Conservation (phyloP, 2,113 vertebrate genomes). For the Pitta sordida region DNA sequence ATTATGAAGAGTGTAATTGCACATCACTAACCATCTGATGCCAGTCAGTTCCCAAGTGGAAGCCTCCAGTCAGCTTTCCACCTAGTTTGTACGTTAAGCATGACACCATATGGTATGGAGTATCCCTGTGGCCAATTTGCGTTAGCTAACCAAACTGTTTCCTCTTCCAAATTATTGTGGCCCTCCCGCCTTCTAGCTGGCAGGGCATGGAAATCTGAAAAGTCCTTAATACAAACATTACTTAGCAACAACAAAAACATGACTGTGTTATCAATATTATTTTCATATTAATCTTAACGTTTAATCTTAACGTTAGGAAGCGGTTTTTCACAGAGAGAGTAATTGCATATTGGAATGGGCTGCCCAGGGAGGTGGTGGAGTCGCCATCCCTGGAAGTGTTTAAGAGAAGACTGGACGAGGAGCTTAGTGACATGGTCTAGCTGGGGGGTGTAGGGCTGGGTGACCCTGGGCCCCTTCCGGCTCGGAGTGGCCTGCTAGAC, state of each 20-base stretch:
- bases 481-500: too few relatives aligned
- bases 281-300: neutral
- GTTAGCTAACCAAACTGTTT: neutral
- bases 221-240: neutral
- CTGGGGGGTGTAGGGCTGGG: too few relatives aligned
- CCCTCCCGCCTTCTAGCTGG: neutral
- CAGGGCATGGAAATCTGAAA: neutral
- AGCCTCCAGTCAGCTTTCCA: neutral
- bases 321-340: too few relatives aligned
- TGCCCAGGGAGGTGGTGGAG: too few relatives aligned
- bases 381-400: too few relatives aligned
- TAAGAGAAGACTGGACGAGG: too few relatives aligned
- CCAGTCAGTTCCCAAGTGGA: accelerated
- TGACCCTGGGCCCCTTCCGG: too few relatives aligned
- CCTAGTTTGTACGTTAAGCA: neutral
- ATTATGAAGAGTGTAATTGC: too few relatives aligned
- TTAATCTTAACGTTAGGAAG: too few relatives aligned
- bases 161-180: neutral
- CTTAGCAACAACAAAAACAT: too few relatives aligned
- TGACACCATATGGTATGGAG: neutral
- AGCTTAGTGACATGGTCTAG: too few relatives aligned
- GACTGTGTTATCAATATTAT: neutral
- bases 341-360: too few relatives aligned
- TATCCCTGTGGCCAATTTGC: neutral
- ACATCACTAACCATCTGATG: neutral